Evolutionary conservation across 2,113 vertebrate genomes (phyloP), one percentile per base, ranked within the genome.

Genomic region (Apteryx owenii): DNA sequence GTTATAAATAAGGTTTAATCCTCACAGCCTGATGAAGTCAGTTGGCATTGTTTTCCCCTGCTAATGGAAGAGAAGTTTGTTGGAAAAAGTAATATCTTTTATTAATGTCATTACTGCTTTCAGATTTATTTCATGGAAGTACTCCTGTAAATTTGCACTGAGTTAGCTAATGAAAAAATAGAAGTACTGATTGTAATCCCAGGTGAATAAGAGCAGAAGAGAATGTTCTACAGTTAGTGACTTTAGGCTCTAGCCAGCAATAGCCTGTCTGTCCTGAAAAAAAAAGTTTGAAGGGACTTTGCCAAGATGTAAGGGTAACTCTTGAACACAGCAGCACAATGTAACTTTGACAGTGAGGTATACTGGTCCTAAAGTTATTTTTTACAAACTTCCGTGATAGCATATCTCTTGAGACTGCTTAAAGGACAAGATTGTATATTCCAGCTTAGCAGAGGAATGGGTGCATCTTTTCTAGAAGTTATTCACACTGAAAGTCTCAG

Each of bases 101-200:
- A 73, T 93, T 88, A 89, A 89, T 82, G 89, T 50, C 70, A 48
- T 78, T 88, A 75, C 64, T 92, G 25, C 53, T 71, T 86, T 91
- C 77, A 84, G 65, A 12, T 87, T 92, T 75, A 75, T 95, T 95
- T 89, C 73, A 79, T 56, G 62, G 84, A 89, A 73, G 62, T 33
- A 42, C 38, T 68, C 13, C 53, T 91, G 22, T 71, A 88, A 83
- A 61, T 90, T 84, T 65, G 21, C 4, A 2, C 76, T 81, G 80
- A 93, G 80, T 42, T 76, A 69, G 81, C 61, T 68, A 85, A 79
- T 73, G 84, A 89, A 90, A 90, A 84, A 75, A 60, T 64, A 82
- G 64, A 90, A 54, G 79, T 81, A 62, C 58, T 73, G 26, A n/a
- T 46, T 82, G 26, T 48, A 87, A 90, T 91, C 64, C 75, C 70